Conservation (phyloP, 1,140 invertebrate species). For the Philaenus spumarius region DNA sequence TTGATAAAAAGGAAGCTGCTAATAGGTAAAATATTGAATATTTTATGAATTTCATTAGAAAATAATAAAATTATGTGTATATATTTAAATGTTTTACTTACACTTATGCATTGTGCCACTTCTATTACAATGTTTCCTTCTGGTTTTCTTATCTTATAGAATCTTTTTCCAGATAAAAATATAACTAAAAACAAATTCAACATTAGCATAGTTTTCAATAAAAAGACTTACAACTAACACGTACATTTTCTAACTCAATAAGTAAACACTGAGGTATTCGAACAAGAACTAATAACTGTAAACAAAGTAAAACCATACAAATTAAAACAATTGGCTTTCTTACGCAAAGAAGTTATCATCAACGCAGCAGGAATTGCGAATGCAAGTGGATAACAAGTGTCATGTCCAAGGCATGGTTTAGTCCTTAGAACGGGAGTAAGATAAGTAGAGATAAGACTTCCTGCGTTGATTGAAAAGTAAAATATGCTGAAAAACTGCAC, state of each 20-base stretch:
- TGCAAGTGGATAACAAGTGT: conserved; percentile 81
- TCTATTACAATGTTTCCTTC: conserved; percentile 74
- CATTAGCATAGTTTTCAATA: neutral
- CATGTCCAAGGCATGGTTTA: conserved; percentile 71
- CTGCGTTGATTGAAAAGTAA: conserved; percentile 90
- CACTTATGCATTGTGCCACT: conserved; percentile 67
- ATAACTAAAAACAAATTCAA: conserved; percentile 55
- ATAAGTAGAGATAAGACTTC: conserved; percentile 83
- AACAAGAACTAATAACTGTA: neutral
- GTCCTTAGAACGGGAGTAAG: conserved; percentile 83
- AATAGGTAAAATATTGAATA: neutral
- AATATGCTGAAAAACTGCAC: conserved; percentile 87
- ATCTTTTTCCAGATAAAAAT: conserved; percentile 66
- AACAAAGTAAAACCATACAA: neutral
- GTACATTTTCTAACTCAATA: neutral
- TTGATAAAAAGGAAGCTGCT: neutral
- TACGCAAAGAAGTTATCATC: conserved; percentile 74
- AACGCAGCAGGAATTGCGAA: conserved; percentile 86
- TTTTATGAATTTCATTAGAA: conserved; percentile 40
- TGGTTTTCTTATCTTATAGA: conserved; percentile 72
- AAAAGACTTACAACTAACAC: neutral
- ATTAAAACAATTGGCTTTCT: conserved; percentile 31
- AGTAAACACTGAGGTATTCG: neutral
- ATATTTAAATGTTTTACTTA: conserved; percentile 49
- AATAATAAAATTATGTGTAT: conserved; percentile 12